Evolutionary conservation across 2,797 vertebrate species (phyloP), one percentile per base, ranked within the genome.

Genomic region (Cossypha niveicapilla): DNA sequence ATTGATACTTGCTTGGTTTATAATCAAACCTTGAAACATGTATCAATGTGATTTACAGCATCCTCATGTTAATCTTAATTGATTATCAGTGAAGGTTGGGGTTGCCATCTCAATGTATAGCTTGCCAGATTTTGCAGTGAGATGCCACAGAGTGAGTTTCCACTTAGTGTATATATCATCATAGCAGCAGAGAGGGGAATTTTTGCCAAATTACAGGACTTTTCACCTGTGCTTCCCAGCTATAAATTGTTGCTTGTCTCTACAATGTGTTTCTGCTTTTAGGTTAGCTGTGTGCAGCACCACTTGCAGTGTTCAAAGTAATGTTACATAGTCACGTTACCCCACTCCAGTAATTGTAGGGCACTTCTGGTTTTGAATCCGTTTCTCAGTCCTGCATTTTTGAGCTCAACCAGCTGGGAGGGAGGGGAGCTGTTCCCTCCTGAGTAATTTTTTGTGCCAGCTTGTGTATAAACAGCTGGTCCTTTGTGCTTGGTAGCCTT

Each of bases 1-100:
- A 97, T 97, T 96, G 96, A 95, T 97, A 97, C 77, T 57, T 92
- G 19, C 78, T 30, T 95, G 94, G 94, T 97, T 97, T 97, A 95
- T 96, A 97, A 96, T 94, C 86, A 88, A 94, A 80, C 93, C 73
- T 96, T 88, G 86, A 97, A 96, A 81, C 48, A 44, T 82, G 82
- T 25, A 76, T 97, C 93, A 93, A 23, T 94, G 88, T 97, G 94
- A 97, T 97, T 97, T 96, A 96, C 95, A 94, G 28, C 74, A 86
- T 53, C 53, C 85, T 94, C 92, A 66, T 75, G 68, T 92, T 97
- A 89, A 88, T 83, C 88, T 93, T 96, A 96, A 96, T 75, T 96
- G 96, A 96, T 79, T 89, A 92, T 79, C 68, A 85, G 14, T 87
- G 91, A 96, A 91, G 85, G 65, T 88, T 93, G 91, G 81, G 39